These are phyloP conservation scores for Perccottus glenii DNA, from an alignment of 2,113 vertebrate genomes.

Conservation along the genomic window DNA sequence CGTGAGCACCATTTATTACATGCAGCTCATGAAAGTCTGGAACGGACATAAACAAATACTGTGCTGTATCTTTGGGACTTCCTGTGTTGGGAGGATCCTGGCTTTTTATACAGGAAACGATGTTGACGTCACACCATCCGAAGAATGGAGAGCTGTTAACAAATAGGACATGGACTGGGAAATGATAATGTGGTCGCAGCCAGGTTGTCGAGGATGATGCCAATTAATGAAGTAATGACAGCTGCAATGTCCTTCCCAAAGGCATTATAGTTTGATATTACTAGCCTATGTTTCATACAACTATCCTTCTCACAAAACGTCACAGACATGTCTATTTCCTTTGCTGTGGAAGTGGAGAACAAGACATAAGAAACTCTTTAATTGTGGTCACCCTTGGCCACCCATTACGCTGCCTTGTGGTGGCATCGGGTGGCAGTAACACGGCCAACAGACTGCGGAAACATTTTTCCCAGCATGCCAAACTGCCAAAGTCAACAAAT, in stretches of 20 bases:
- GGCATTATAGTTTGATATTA: background rate
- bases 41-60: conserved; percentile 41
- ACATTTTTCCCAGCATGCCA: conserved; percentile 50
- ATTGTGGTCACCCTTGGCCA: conserved; percentile 73
- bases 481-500: conserved; percentile 71
- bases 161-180: conserved; percentile 34
- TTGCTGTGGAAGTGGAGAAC: conserved; percentile 64
- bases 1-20: conserved; percentile 37
- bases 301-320: background rate
- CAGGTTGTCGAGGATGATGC: conserved; percentile 33
- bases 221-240: conserved; percentile 37
- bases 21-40: conserved; percentile 31
- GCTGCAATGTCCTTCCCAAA: conserved; percentile 11
- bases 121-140: conserved; percentile 24
- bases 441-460: conserved; percentile 63
- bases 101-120: conserved; percentile 45
- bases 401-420: conserved; percentile 64
- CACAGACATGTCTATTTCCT: conserved; percentile 37
- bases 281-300: background rate
- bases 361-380: conserved; percentile 59
- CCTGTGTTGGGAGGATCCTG: conserved; percentile 22
- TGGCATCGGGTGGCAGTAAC: conserved; percentile 60
- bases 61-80: conserved; percentile 39
- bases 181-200: conserved; percentile 25
- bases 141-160: conserved; percentile 45